Evolutionary conservation across 2,113 vertebrate species (phyloP).

Genomic region (Megaceryle torquata): DNA sequence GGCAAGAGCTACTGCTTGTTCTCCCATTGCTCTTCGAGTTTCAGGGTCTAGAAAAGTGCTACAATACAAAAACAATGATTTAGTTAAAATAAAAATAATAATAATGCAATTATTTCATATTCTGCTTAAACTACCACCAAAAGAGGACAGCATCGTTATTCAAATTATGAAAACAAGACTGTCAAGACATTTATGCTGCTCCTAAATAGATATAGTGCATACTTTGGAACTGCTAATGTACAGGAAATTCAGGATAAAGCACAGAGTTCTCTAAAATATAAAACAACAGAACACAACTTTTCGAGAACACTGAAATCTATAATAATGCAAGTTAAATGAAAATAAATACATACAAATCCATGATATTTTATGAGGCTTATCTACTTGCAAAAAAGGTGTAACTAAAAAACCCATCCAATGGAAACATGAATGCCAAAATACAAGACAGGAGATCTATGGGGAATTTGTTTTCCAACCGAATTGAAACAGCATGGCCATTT

Average conservation of each 20-base stretch:
- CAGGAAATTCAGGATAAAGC: not conserved
- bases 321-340: not conserved
- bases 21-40: slow-evolving; percentile 91
- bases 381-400: not conserved
- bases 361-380: not conserved
- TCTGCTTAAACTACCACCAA: not conserved
- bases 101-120: not conserved
- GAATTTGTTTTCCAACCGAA: not conserved
- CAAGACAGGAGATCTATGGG: not conserved
- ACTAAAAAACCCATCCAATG: not conserved
- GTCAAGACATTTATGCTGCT: not conserved
- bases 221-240: not conserved
- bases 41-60: slow-evolving; percentile 90
- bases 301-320: not conserved
- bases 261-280: not conserved
- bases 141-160: not conserved
- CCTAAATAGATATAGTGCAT: not conserved
- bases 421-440: not conserved
- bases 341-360: not conserved
- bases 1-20: slow-evolving; percentile 94
- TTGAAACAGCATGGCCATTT: not conserved
- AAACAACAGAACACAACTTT: not conserved
- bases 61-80: slow-evolving; percentile 11
- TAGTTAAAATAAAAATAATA: not conserved
- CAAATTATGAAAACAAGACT: not conserved